Base-by-base conservation (phyloP, 1,140 invertebrate genomes). In the Calliphora vicina region DNA sequence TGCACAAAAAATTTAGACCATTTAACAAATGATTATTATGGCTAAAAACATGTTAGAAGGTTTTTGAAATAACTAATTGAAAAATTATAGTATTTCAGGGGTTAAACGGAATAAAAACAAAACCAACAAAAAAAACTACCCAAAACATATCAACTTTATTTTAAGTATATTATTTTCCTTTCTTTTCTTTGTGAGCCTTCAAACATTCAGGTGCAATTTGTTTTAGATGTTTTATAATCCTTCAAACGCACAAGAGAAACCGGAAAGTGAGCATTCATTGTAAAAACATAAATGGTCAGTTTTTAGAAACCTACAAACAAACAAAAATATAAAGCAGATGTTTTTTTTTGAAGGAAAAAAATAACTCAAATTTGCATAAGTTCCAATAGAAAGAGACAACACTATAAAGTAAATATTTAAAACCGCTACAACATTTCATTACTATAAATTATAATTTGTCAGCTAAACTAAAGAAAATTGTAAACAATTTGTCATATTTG, bases 121-220 rank as follows among this genome's bases (percentile, higher is more conserved):
- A n/a, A n/a, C n/a, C n/a, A n/a, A n/a, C n/a, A 17, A 67, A 23
- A 76, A 76, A 29, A 29, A 76, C 27, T 35, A 23, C 15, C 73
- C 6, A 29, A 15, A 20, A 29, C 27, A 15, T 8, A 26, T 4
- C 9, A 12, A 12, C 72, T 74, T 2, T 12, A 1, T n/a, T 67
- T 8, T 23, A 5, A 25, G 61, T 0, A 15, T 1, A 1, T 57
- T 17, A n/a, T 25, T 26, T 25, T 13, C 72, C 2, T 26, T 73
- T 12, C 23, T 73, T 73, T 73, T 29, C 23, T 20, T 73, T 73
- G 5, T 25, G 0, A 5, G 10, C 6, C 10, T 13, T 17, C 15
- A 76, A 27, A 61, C 26, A n/a, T n/a, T 84, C 83, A 84, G 83
- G 83, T 84, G 83, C 83, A 84, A 82, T 84, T 84, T 84, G 83